Base-by-base conservation (phyloP, 2,888 invertebrate genomes). In the Pseudococcus jackbeardsleyi region DNA sequence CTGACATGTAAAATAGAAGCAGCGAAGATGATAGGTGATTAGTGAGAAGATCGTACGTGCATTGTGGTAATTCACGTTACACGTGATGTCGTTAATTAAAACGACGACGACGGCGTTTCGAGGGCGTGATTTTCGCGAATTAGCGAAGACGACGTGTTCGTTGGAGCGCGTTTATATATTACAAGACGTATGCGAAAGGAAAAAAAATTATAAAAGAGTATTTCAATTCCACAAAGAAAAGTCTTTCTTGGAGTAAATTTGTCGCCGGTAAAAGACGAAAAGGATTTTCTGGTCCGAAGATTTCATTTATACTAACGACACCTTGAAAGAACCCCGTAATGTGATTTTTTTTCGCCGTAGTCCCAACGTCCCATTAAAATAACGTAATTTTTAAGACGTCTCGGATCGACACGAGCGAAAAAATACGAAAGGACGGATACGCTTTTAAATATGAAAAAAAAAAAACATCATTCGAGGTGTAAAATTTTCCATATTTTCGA, bases 281-380 rank as follows among this genome's bases (percentile, higher is more conserved):
- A 82, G 46, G 79, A 82, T 82, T 82, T 82, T 82, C 46, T 82
- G 46, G 79, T 82, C 79, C 79, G 79, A 82, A 82, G 79, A 82
- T 82, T 82, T 82, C 19, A 82, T 82, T 82, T 82, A 82, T 46
- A 82, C 42, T 39, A 19, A 39, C 42, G 15, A 42, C 79, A 79
- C 79, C 11, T 22, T 42, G 79, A 82, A 82, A 46, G 19, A 82
- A 19, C 19, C 17, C n/a, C 17, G 33, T 46, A 82, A 82, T 82
- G 79, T 82, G 46, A 82, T 82, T 82, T 82, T 82, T 79, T 82
- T 46, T 42, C 19, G 19, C 15, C 12, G n/a, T 72, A 72, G 39
- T 42, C 79, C 79, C 46, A 82, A 11, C 22, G 22, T 64, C 22
- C 79, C 46, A 46, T 82, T 82, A 82, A 82, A 82, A 82, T 82